Evolutionary conservation across 2,113 vertebrate species (phyloP), one percentile per base, ranked within the genome.

Genomic region (Centropus bengalensis): DNA sequence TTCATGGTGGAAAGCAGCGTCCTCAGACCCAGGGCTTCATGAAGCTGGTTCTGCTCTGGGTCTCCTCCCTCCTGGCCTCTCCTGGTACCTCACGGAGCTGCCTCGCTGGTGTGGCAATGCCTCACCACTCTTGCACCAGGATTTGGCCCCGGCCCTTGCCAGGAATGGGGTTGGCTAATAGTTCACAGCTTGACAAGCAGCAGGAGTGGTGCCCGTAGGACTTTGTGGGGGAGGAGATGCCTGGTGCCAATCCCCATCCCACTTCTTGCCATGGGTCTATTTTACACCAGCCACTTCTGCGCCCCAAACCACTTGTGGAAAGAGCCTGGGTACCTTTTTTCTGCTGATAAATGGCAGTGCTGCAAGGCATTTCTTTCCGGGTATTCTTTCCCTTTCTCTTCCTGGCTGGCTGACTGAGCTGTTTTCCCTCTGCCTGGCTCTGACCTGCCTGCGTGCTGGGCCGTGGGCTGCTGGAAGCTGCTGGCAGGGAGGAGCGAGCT

Each of bases 361-460:
- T 84, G 73, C 28, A 49, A 90, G 86, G 52, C 74, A 40, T 93
- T 94, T 89, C 82, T 95, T 96, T 95, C 95, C 63, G 55, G 74
- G 84, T 97, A 91, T 95, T 97, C 94, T 94, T 91, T 84, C 92
- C 54, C 81, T 91, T 92, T 93, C 86, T 95, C 85, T 92, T 86
- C 71, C 78, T 4, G 1, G 20, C 62, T 1, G 16, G 73, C 88
- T 69, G 77, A 86, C 42, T 8, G 86, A 78, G 78, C 81, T 71
- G 30, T 86, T 94, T 94, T 84, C 81, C 89, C 91, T 91, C 33
- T 1, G 54, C 84, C 58, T 40, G 66, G n/a, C 67, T 93, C 85
- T 94, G 95, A 92, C 89, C 96, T 94, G 95, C 86, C 89, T 89
- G 68, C 16, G 8, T 56, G 91, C 76, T 80, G 2, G 1, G 79